These are phyloP conservation scores for Panzeria rudis DNA, from an alignment of 2,888 invertebrate species.

Conservation along the genomic window DNA sequence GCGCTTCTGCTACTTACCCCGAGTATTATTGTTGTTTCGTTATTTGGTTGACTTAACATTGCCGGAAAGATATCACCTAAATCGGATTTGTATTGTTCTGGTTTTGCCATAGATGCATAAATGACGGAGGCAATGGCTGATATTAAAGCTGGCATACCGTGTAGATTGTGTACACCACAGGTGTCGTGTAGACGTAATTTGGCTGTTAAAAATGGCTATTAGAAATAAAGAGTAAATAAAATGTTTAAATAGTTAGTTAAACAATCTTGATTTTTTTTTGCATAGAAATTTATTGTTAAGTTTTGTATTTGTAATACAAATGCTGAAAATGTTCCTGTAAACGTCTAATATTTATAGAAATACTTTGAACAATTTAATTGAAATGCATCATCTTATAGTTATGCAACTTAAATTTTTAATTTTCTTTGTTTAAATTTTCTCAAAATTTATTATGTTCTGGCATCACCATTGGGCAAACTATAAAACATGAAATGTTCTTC, in stretches of 20 bases:
- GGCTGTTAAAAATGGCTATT: constrained; percentile 80
- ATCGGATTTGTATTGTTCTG: constrained; percentile 86
- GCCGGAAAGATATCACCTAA: constrained; percentile 87
- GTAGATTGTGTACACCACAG: constrained; percentile 98
- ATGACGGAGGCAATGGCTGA: constrained; percentile 92
- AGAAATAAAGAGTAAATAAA: constrained; percentile 44
- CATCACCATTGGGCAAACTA: neutral
- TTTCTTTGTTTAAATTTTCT: neutral
- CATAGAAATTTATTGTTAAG: neutral
- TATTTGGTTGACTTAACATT: constrained; percentile 79
- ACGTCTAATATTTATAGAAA: neutral
- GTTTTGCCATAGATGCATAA: constrained; percentile 89
- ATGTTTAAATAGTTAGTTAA: constrained; percentile 39
- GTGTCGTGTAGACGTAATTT: constrained; percentile 83
- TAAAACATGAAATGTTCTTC: constrained; percentile 21
- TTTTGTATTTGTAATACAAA: neutral
- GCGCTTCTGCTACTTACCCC: constrained; percentile 78
- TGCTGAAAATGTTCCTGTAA: neutral
- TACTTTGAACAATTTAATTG: neutral
- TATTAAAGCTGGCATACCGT: constrained; percentile 96
- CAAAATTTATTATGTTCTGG: constrained; percentile 6
- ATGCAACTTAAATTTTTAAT: neutral
- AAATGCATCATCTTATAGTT: neutral
- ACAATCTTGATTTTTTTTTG: neutral
- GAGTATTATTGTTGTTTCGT: constrained; percentile 75